Conservation (phyloP, 2,797 vertebrate genomes). For the Muraenolepis orangiensis region DNA sequence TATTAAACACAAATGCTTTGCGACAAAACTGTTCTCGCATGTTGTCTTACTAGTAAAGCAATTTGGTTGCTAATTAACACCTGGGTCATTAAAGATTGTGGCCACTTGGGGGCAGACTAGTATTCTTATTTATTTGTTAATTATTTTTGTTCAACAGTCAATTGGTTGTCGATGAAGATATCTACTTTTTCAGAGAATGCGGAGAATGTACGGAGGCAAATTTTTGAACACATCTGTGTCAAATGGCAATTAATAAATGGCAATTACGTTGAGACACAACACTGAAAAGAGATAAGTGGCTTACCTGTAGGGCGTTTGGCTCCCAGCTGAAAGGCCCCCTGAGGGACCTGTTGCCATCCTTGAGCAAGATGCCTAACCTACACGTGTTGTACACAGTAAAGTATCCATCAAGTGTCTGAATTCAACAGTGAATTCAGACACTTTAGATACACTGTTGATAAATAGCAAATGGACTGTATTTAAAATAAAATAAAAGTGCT, state of each 20-base stretch:
- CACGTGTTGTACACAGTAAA: too few species aligned
- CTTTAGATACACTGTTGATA: too few species aligned
- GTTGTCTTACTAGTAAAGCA: background rate
- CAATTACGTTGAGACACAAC: too few species aligned
- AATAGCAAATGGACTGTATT: too few species aligned
- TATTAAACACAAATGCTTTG: conserved; percentile 61
- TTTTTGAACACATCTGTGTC: background rate
- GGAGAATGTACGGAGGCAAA: background rate
- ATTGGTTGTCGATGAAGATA: background rate
- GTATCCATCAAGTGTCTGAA: background rate
- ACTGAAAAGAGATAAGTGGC: too few species aligned
- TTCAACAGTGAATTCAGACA: background rate
- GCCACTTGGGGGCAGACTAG: conserved; percentile 46
- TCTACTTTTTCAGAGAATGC: conserved; percentile 5
- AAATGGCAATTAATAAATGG: too few species aligned
- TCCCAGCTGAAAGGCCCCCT: background rate
- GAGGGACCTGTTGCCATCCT: background rate
- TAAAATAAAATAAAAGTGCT: too few species aligned
- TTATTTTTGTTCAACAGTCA: conserved; percentile 7
- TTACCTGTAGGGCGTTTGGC: too few species aligned
- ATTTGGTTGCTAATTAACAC: background rate
- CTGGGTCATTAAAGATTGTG: background rate
- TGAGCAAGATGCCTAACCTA: background rate
- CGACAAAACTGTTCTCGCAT: conserved; percentile 22
- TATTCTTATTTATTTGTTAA: background rate